phyloP scores from a whole-genome alignment of 2,797 vertebrate genomes.

The Phoxinus dragarum region DNA sequence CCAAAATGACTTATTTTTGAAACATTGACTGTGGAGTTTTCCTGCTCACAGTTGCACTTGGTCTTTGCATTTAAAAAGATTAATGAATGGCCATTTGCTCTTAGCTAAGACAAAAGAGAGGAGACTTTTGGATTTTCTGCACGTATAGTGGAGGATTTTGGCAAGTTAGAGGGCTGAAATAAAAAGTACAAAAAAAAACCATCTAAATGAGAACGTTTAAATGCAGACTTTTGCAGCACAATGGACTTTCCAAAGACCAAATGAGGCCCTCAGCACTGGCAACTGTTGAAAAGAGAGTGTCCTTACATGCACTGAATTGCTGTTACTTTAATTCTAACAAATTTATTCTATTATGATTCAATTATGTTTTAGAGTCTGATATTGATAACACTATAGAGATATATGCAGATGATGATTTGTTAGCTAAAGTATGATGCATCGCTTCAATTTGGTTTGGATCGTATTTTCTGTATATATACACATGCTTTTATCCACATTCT shows the following conservation, averaged over 20 bases:
- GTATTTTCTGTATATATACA: neutral
- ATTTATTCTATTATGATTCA: neutral
- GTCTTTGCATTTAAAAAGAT: slow-evolving; percentile 24
- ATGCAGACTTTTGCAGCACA: neutral
- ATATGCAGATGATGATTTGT: neutral
- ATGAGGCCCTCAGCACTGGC: neutral
- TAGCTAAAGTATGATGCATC: slow-evolving; percentile 5
- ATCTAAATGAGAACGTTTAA: neutral
- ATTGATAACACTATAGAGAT: neutral
- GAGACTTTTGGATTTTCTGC: slow-evolving; percentile 65
- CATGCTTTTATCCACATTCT: neutral
- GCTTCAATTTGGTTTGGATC: neutral
- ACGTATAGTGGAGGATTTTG: slow-evolving; percentile 61
- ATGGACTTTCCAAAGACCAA: neutral
- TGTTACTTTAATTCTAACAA: slow-evolving; percentile 4
- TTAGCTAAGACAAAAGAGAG: slow-evolving; percentile 58
- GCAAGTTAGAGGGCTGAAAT: slow-evolving; percentile 49
- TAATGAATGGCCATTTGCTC: slow-evolving; percentile 43
- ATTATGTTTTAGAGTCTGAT: neutral
- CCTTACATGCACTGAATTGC: neutral
- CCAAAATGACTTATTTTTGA: neutral
- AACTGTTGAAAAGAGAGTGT: neutral
- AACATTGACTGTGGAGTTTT: slow-evolving; percentile 23
- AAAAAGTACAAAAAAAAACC: neutral
- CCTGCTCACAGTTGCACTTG: slow-evolving; percentile 23